These are phyloP conservation scores for Aphidius colemani DNA, from an alignment of 2,888 invertebrate species.

Conservation along the genomic window DNA sequence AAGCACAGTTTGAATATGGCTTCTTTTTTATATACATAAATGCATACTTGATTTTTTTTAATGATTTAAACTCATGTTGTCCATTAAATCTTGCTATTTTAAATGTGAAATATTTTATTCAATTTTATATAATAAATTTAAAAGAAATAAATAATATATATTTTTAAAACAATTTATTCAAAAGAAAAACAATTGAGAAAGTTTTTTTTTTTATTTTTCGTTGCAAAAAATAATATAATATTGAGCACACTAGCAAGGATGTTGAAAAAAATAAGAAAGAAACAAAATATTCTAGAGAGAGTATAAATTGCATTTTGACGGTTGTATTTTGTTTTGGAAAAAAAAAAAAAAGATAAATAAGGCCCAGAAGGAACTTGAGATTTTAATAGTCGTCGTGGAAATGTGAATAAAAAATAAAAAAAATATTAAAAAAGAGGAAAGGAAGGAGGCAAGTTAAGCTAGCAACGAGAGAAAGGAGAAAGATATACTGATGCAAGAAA, in stretches of 20 bases:
- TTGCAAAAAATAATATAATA: neutral
- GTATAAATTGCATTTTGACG: constrained; percentile 58
- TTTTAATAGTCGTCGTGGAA: neutral
- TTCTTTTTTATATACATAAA: too few relatives aligned
- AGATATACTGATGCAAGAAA: constrained; percentile 23
- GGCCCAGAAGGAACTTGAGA: constrained; percentile 44
- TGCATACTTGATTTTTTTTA: too few relatives aligned
- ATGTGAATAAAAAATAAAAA: constrained; percentile 41
- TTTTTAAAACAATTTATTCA: neutral
- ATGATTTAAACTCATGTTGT: too few relatives aligned
- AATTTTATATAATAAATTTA: too few relatives aligned
- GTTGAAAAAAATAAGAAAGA: constrained; percentile 36
- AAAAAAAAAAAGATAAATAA: constrained; percentile 27
- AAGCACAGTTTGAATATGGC: too few relatives aligned
- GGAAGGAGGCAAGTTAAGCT: constrained; percentile 52
- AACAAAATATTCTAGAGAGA: constrained; percentile 29
- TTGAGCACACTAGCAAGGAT: constrained; percentile 22
- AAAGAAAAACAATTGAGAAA: neutral
- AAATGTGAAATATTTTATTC: too few relatives aligned
- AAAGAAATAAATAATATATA: too few relatives aligned
- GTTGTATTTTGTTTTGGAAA: constrained; percentile 48
- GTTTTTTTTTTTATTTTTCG: constrained; percentile 1
- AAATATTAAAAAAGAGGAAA: constrained; percentile 33
- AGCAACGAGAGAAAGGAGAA: constrained; percentile 51
- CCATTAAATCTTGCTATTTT: too few relatives aligned